Evolutionary conservation across 1,140 invertebrate species (phyloP).

Genomic region (Atta colombica): DNA sequence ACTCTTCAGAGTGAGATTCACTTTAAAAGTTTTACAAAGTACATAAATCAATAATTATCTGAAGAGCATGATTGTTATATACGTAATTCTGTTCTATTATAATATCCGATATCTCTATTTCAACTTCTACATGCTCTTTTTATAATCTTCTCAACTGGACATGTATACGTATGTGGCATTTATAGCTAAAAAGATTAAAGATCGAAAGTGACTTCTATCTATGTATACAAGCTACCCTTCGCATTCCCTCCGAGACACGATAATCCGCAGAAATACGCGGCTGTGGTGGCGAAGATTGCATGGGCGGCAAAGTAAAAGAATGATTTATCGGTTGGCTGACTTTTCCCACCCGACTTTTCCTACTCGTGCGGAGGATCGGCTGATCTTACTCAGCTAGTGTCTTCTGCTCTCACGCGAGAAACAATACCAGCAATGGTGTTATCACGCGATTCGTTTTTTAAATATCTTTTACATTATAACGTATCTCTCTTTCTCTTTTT

Average conservation of each 20-base stretch:
- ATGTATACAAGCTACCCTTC: conserved; percentile 42
- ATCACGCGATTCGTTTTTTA: neutral
- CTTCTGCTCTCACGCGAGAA: conserved; percentile 10
- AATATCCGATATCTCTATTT: neutral
- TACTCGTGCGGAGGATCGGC: neutral
- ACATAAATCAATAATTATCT: conserved; percentile 1
- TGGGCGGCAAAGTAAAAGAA: conserved; percentile 67
- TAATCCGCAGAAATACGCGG: conserved; percentile 50
- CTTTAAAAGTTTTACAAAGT: no score
- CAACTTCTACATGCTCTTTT: neutral
- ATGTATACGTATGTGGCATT: neutral
- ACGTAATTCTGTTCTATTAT: neutral
- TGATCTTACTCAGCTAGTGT: conserved; percentile 19
- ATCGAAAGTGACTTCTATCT: conserved; percentile 31
- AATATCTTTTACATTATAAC: conserved; percentile 1
- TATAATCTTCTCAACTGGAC: neutral
- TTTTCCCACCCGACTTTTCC: conserved; percentile 36
- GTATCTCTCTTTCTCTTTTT: no score
- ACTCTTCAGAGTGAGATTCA: no score
- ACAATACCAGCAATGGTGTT: neutral
- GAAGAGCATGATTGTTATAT: neutral
- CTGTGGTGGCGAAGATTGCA: conserved; percentile 18
- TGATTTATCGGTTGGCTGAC: conserved; percentile 77
- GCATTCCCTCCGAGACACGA: conserved; percentile 17
- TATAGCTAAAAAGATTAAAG: conserved; percentile 28